phyloP scores from a whole-genome alignment of 2,888 invertebrate genomes.

The Lepeophtheirus nordmannii region DNA sequence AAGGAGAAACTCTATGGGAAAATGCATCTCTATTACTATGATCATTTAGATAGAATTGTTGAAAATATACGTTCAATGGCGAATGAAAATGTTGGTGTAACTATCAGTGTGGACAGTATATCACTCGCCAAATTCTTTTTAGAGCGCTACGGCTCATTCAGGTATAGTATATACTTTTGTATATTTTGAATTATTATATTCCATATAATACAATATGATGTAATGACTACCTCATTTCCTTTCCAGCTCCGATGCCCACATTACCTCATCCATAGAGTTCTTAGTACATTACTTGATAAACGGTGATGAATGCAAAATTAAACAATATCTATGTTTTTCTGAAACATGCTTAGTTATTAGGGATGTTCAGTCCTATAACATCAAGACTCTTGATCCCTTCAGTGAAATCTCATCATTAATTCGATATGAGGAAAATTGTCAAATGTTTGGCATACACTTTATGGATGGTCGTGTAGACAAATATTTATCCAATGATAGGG shows the following conservation, averaged over 20 bases:
- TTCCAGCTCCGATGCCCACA: conserved; percentile 75
- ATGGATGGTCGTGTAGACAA: conserved; percentile 57
- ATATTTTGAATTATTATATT: no score
- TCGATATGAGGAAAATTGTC: conserved; percentile 74
- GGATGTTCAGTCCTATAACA: conserved; percentile 89
- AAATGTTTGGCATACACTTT: conserved; percentile 84
- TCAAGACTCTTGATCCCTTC: conserved; percentile 52
- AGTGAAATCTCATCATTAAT: conserved; percentile 75
- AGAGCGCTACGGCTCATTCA: background rate
- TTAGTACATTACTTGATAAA: conserved; percentile 68
- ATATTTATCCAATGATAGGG: conserved; percentile 41
- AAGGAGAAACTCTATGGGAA: background rate
- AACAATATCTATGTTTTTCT: conserved; percentile 78
- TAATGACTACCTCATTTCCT: background rate
- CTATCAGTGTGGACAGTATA: background rate
- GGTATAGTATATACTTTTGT: background rate
- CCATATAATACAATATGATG: no score
- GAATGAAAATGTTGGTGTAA: background rate
- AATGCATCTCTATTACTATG: background rate
- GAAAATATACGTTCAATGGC: background rate
- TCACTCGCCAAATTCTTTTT: background rate
- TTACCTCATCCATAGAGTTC: conserved; percentile 93
- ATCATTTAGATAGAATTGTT: background rate
- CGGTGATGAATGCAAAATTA: conserved; percentile 52
- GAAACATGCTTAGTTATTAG: conserved; percentile 90